phyloP scores from a whole-genome alignment of 2,888 invertebrate species.

The Oscheius sp. region DNA sequence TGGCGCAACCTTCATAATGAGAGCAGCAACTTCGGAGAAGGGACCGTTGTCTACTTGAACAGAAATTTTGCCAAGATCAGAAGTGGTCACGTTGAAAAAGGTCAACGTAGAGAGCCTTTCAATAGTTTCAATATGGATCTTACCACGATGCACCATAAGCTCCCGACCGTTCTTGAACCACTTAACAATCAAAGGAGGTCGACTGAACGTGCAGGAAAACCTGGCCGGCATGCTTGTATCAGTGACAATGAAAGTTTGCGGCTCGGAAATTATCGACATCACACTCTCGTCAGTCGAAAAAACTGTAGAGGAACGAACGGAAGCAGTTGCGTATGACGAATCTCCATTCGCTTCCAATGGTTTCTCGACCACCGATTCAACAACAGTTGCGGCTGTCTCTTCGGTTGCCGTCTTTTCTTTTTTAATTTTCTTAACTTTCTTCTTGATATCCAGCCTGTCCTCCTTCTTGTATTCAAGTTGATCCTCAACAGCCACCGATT shows the following conservation, averaged over 20 bases:
- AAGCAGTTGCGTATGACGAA: constrained; percentile 21
- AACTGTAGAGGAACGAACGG: constrained; percentile 1
- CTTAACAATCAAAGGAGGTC: constrained; percentile 4
- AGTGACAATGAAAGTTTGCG: constrained; percentile 1
- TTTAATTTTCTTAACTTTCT: not conserved
- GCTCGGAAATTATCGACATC: not conserved
- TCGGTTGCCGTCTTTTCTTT: constrained; percentile 16
- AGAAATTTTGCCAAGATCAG: constrained; percentile 62
- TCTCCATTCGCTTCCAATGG: constrained; percentile 2
- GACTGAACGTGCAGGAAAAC: constrained; percentile 4
- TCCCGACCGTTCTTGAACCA: constrained; percentile 31
- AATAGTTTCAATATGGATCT: constrained; percentile 23
- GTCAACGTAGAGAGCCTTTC: constrained; percentile 36
- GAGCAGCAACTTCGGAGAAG: constrained; percentile 39
- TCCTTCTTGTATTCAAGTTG: no score
- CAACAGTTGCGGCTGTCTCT: not conserved
- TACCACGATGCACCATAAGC: constrained; percentile 34
- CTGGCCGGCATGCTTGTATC: not conserved
- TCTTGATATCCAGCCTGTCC: no score
- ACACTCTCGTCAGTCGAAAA: constrained; percentile 3
- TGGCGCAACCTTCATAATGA: constrained; percentile 46
- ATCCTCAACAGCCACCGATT: no score
- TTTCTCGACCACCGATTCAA: not conserved
- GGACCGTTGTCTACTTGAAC: constrained; percentile 45
- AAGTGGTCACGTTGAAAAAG: constrained; percentile 63